These are phyloP conservation scores for Bicyclus anynana DNA, from an alignment of 1,140 invertebrate species.

Conservation along the genomic window DNA sequence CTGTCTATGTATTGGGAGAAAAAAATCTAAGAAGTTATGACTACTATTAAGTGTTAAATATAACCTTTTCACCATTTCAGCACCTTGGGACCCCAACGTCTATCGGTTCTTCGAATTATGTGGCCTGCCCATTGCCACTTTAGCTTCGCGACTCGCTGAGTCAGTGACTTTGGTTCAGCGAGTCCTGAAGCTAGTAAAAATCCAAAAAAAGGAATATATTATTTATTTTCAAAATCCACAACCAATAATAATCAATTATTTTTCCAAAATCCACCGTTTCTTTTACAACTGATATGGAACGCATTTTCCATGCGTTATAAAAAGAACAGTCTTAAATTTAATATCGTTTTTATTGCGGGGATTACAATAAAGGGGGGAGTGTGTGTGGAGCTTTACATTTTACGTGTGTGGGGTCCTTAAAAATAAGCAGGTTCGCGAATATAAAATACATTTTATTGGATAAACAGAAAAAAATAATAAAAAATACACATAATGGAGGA, in stretches of 20 bases:
- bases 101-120: no score
- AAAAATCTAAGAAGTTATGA: no score
- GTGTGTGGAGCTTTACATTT: constrained; percentile 32
- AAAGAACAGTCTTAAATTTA: constrained; percentile 68
- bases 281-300: constrained; percentile 70
- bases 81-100: no score
- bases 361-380: constrained; percentile 62
- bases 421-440: constrained; percentile 13
- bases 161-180: no score
- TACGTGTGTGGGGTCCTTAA: constrained; percentile 23
- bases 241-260: not conserved
- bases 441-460: constrained; percentile 14
- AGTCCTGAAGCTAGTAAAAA: no score
- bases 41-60: no score
- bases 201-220: no score
- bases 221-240: no score
- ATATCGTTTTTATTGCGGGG: constrained; percentile 66
- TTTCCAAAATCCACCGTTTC: constrained; percentile 53
- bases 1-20: no score
- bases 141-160: no score
- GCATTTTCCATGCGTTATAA: constrained; percentile 58
- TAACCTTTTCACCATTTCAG: no score
- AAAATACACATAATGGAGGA: not conserved
- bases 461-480: not conserved
- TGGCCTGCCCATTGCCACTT: no score